A percentile compares a stretch with the other conserved stretches of the same genome.
phyloP scores from a whole-genome alignment of 2,888 invertebrate species.

The Brachylomia viminalis region DNA sequence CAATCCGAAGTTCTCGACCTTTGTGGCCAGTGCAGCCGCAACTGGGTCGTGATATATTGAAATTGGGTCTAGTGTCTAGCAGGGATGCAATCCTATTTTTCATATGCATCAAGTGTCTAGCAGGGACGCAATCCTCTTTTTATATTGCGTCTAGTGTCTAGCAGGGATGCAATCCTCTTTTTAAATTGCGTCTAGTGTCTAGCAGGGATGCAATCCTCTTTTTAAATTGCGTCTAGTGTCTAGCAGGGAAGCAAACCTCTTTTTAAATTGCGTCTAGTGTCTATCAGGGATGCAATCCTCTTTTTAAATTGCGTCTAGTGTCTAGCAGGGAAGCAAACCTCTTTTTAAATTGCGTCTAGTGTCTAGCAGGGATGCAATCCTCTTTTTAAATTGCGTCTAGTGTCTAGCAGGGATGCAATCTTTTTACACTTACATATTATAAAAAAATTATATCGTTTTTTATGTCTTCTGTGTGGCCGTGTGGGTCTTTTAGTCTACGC shows the following conservation, averaged over 20 bases:
- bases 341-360: constrained; percentile 19
- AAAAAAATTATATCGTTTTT: too few relatives aligned
- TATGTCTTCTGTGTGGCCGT: too few relatives aligned
- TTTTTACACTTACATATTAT: too few relatives aligned
- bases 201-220: constrained; percentile 14
- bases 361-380: constrained; percentile 11
- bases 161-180: constrained; percentile 15
- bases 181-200: constrained; percentile 15
- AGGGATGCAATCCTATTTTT: constrained; percentile 16
- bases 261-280: constrained; percentile 18
- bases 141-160: constrained; percentile 12
- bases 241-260: constrained; percentile 11
- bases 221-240: constrained; percentile 16
- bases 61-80: constrained; percentile 11
- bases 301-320: constrained; percentile 17
- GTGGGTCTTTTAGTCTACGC: too few relatives aligned
- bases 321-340: constrained; percentile 10
- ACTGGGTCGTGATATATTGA: constrained; percentile 60
- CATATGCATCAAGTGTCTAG: constrained; percentile 6
- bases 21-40: constrained; percentile 69
- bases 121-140: constrained; percentile 16
- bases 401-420: constrained; percentile 14
- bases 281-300: constrained; percentile 11
- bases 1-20: constrained; percentile 67
- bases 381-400: constrained; percentile 15